Percentiles rank a stretch among this genome's conserved stretches.
Conservation (phyloP, 1,140 invertebrate genomes). For the Habropoda laboriosa region DNA sequence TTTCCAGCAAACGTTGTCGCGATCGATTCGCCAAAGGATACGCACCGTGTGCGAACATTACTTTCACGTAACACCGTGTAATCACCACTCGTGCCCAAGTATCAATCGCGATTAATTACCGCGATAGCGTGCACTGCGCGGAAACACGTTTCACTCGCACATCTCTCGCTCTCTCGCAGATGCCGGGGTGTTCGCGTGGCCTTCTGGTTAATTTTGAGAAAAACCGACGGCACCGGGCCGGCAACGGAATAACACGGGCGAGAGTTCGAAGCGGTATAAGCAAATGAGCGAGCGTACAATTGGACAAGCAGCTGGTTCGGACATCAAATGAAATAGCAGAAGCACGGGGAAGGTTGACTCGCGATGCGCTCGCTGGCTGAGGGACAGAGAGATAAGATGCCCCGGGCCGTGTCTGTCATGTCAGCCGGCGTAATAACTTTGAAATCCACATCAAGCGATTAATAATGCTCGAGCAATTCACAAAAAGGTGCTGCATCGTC, state of each 20-base stretch:
- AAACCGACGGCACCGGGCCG: neutral
- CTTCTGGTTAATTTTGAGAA: conserved; percentile 27
- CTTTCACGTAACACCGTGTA: conserved; percentile 34
- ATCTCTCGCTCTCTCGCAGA: conserved; percentile 11
- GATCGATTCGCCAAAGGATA: neutral
- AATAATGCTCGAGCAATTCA: conserved; percentile 76
- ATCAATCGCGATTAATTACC: conserved; percentile 51
- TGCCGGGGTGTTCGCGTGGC: neutral
- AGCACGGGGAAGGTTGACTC: conserved; percentile 28
- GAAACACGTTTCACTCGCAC: conserved; percentile 33
- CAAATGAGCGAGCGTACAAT: conserved; percentile 27
- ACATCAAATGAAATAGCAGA: conserved; percentile 67
- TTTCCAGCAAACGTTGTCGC: neutral
- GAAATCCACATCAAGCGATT: conserved; percentile 77
- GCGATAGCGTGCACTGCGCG: conserved; percentile 4
- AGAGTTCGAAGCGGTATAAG: conserved; percentile 39
- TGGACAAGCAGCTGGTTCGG: conserved; percentile 67
- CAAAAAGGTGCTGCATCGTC: conserved; percentile 71
- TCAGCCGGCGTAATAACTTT: conserved; percentile 76
- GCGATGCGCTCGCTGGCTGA: conserved; percentile 40
- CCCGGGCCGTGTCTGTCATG: conserved; percentile 69
- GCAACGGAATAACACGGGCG: conserved; percentile 44
- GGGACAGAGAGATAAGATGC: conserved; percentile 55
- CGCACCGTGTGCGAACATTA: conserved; percentile 36
- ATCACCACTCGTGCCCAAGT: conserved; percentile 24